These are phyloP conservation scores for Drosophila maculinotata DNA, from an alignment of 2,888 invertebrate genomes.

Conservation along the genomic window DNA sequence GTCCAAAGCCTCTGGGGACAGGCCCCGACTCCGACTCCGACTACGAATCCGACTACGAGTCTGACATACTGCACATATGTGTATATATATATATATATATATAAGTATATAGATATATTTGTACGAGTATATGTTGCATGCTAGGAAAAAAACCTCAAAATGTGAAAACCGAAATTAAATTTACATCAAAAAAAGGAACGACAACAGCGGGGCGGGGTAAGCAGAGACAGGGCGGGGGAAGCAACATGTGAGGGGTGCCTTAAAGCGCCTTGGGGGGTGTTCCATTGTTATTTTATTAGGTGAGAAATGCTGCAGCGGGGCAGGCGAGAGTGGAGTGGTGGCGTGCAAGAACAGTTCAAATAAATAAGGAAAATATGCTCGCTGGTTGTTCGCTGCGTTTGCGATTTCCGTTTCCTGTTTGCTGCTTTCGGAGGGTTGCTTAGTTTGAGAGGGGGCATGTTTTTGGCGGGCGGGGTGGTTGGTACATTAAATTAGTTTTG, in stretches of 20 bases:
- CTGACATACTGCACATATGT: background rate
- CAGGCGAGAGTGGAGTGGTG: background rate
- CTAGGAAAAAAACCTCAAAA: conserved; percentile 69
- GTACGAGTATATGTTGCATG: conserved; percentile 1
- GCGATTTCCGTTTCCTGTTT: conserved; percentile 68
- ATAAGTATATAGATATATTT: background rate
- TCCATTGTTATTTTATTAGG: conserved; percentile 80
- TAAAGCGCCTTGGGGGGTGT: conserved; percentile 37
- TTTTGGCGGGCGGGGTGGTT: conserved; percentile 4
- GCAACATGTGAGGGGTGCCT: conserved; percentile 42
- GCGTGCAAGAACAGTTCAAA: conserved; percentile 31
- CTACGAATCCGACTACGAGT: conserved; percentile 7
- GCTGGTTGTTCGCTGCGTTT: conserved; percentile 42
- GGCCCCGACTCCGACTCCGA: conserved; percentile 6
- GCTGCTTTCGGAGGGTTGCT: conserved; percentile 11
- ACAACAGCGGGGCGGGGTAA: background rate
- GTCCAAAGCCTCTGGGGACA: conserved; percentile 63
- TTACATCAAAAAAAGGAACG: conserved; percentile 69
- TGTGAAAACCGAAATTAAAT: conserved; percentile 79
- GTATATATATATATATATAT: background rate
- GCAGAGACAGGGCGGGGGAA: conserved; percentile 23
- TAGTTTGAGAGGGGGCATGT: too few relatives aligned
- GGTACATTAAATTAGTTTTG: conserved; percentile 78
- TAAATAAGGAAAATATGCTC: conserved; percentile 75
- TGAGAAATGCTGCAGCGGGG: conserved; percentile 65